These are phyloP conservation scores for Epiblema foenella DNA, from an alignment of 2,888 invertebrate species.

Conservation along the genomic window DNA sequence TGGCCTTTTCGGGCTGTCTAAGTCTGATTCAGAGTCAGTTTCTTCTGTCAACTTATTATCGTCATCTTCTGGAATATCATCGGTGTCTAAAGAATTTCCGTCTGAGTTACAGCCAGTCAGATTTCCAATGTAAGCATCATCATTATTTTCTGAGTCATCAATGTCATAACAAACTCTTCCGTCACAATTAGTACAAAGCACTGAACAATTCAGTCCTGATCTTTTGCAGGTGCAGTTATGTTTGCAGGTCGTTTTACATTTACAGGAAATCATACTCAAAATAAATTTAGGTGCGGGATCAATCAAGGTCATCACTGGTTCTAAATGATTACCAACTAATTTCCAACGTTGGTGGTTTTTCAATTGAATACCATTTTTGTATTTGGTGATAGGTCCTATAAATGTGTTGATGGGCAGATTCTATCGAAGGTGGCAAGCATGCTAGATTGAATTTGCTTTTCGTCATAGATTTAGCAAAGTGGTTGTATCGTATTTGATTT, in stretches of 20 bases:
- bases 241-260: too few relatives aligned
- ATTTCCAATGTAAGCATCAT: slow-evolving; percentile 8
- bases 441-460: slow-evolving; percentile 46
- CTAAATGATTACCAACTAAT: slow-evolving; percentile 7
- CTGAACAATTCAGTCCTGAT: too few relatives aligned
- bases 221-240: too few relatives aligned
- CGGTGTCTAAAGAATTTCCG: slow-evolving; percentile 5
- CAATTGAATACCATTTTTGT: slow-evolving; percentile 46
- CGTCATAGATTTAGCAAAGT: slow-evolving; percentile 16
- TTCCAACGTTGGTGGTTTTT: slow-evolving; percentile 44
- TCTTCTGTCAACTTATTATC: neutral
- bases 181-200: neutral
- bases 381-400: slow-evolving; percentile 47
- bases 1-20: too few relatives aligned
- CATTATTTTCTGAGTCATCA: neutral
- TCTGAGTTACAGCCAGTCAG: slow-evolving; percentile 6
- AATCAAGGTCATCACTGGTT: too few relatives aligned
- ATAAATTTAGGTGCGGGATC: too few relatives aligned
- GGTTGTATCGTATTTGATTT: slow-evolving; percentile 17
- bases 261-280: too few relatives aligned
- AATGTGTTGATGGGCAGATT: slow-evolving; percentile 44
- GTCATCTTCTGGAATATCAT: neutral
- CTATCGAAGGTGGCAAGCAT: slow-evolving; percentile 40
- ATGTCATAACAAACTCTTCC: neutral
- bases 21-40: too few relatives aligned